Percentiles rank a stretch among this genome's conserved stretches.
Conservation (phyloP, 2,888 invertebrate genomes). For the Trypoxylon attenuatum region DNA sequence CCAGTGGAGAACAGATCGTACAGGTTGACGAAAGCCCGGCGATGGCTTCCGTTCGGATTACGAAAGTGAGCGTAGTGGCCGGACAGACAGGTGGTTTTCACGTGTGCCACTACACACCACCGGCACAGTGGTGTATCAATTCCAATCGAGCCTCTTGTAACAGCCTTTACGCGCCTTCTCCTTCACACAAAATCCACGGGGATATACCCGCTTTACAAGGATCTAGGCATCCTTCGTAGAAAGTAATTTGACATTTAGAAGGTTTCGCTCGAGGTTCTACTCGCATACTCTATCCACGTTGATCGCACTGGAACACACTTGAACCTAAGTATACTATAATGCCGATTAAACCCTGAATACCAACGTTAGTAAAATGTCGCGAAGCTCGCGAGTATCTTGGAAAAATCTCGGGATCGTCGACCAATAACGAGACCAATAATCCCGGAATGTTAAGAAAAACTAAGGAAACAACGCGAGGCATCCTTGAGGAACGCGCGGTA, state of each 20-base stretch:
- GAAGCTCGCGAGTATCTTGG: no score
- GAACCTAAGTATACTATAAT: no score
- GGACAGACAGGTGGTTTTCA: constrained; percentile 23
- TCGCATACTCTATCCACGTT: constrained; percentile 21
- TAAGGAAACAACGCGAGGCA: no score
- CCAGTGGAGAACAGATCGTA: not conserved
- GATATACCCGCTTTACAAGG: constrained; percentile 22
- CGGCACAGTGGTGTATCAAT: constrained; percentile 16
- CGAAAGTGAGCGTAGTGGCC: constrained; percentile 28
- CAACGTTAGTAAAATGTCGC: no score
- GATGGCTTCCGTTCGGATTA: constrained; percentile 36
- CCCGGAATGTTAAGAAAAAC: no score
- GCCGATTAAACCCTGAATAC: no score
- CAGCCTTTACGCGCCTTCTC: constrained; percentile 1
- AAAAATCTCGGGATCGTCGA: no score
- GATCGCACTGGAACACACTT: no score
- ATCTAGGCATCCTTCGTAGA: constrained; percentile 38
- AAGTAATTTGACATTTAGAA: constrained; percentile 58
- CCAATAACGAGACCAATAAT: no score
- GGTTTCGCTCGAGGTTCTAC: constrained; percentile 37
- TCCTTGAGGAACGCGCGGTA: no score
- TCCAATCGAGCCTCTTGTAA: constrained; percentile 13
- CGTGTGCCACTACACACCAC: constrained; percentile 3
- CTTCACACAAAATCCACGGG: constrained; percentile 5
- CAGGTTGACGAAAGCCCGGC: constrained; percentile 4